phyloP scores from a whole-genome alignment of 2,797 vertebrate species.

The Phyllotis vaccarum region DNA sequence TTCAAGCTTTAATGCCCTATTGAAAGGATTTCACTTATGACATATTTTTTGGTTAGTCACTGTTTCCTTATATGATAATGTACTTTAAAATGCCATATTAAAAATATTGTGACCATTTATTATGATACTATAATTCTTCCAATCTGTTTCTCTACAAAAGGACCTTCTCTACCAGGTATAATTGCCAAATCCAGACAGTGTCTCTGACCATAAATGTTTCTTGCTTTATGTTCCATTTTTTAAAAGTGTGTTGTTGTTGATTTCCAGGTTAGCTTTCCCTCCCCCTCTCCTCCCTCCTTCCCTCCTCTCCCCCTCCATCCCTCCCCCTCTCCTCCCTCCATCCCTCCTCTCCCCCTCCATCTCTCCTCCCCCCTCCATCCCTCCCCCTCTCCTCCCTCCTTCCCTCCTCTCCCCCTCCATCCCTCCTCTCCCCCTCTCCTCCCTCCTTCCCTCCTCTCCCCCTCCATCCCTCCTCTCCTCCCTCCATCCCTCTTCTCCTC shows the following conservation, averaged over 20 bases:
- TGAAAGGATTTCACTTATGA: conserved; percentile 18
- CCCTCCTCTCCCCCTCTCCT: too few relatives aligned
- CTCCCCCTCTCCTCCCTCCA: too few relatives aligned
- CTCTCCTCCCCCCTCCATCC: not conserved
- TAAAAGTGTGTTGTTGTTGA: not conserved
- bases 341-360: too few relatives aligned
- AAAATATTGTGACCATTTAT: conserved; percentile 23
- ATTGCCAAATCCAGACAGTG: not conserved
- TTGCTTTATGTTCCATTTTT: not conserved
- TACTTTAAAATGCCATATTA: conserved; percentile 25
- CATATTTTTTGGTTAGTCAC: conserved; percentile 17
- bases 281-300: too few relatives aligned
- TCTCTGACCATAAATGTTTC: not conserved
- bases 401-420: too few relatives aligned
- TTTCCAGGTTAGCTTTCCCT: not conserved
- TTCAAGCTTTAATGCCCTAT: conserved; percentile 34
- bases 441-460: too few relatives aligned
- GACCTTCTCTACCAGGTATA: not conserved
- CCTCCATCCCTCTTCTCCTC: too few relatives aligned
- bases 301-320: too few relatives aligned
- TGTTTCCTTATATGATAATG: conserved; percentile 41
- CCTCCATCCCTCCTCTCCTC: too few relatives aligned
- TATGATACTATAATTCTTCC: conserved; percentile 2
- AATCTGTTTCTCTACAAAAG: not conserved
- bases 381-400: too few relatives aligned